These are phyloP conservation scores for Indri indri DNA, from an alignment of 2,113 vertebrate genomes.

Conservation along the genomic window DNA sequence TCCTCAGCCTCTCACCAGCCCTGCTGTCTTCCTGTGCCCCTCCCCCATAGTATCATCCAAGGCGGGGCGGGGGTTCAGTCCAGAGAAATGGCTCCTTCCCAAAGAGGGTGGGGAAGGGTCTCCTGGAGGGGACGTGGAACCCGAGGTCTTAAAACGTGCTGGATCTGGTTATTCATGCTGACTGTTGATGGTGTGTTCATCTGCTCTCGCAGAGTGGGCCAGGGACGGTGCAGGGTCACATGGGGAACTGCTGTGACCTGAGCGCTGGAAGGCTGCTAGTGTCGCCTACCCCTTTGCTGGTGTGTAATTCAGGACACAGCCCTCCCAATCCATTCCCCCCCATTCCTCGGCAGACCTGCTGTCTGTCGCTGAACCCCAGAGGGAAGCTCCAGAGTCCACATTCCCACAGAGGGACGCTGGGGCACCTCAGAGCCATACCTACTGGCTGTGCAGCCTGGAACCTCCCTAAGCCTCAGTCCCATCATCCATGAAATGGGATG, in stretches of 20 bases:
- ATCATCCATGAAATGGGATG: not conserved
- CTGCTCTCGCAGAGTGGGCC: not conserved
- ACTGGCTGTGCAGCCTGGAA: not conserved
- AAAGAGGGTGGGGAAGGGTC: not conserved
- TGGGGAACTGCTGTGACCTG: not conserved
- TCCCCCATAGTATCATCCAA: not conserved
- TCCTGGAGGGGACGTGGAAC: no score
- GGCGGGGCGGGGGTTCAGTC: not conserved
- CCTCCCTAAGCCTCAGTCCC: not conserved
- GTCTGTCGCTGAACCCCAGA: not conserved
- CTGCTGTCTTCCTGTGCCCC: not conserved
- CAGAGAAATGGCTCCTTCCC: not conserved
- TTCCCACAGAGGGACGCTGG: not conserved
- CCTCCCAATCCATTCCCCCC: no score
- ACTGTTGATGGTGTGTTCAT: not conserved
- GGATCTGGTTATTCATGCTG: not conserved
- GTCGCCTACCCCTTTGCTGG: not conserved
- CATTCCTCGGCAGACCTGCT: not conserved
- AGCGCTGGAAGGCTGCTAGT: not conserved
- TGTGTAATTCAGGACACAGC: not conserved
- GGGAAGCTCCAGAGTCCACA: not conserved
- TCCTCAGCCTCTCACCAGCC: not conserved
- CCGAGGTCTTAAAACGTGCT: fast-evolving
- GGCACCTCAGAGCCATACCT: not conserved
- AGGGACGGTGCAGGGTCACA: not conserved